Evolutionary conservation across 2,113 vertebrate species (phyloP), one percentile per base, ranked within the genome.

Genomic region (Monopterus albus): DNA sequence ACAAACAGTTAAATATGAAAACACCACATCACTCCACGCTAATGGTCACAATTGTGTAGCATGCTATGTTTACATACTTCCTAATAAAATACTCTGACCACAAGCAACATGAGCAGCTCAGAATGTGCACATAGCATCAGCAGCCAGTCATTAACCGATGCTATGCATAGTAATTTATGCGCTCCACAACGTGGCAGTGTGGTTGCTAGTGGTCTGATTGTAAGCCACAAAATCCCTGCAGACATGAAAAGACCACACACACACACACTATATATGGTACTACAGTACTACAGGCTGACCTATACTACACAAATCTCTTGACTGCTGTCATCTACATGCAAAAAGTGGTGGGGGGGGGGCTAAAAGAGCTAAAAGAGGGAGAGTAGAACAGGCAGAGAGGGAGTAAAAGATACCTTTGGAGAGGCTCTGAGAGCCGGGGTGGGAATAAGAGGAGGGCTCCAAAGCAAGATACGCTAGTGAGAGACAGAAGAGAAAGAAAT

Each of bases 331-430:
- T 55, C 64, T 81, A 81, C 60, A 76, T 75, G 72, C 59, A 78
- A 46, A 61, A 59, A 74, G 38, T 55, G 52, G 62, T 78, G 43
- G 77, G 50, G 26, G 53, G 53, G 29, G 29, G n/a, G n/a, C n/a
- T n/a, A n/a, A n/a, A n/a, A n/a, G 25, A 29, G 17, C 57, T 73
- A 61, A 31, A 38, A 17, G 51, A 68, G 2, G 21, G 39, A 49
- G 52, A 71, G 40, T 29, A 40, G 69, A 68, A 53, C 33, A 85
- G 51, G 29, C 6, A 79, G 52, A 26, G 0, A 47, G 46, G 28
- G 45, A 71, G 53, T 76, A 38, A 61, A 7, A 52, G 72, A 83
- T 95, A 96, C 95, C 94, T 95, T 91, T 90, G 78, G 91, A 90
- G 77, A 90, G 81, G 80, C 88, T 92, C 72, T 91, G 90, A 85